Conservation (phyloP, 2,888 invertebrate genomes). For the Eretmocerus hayati region DNA sequence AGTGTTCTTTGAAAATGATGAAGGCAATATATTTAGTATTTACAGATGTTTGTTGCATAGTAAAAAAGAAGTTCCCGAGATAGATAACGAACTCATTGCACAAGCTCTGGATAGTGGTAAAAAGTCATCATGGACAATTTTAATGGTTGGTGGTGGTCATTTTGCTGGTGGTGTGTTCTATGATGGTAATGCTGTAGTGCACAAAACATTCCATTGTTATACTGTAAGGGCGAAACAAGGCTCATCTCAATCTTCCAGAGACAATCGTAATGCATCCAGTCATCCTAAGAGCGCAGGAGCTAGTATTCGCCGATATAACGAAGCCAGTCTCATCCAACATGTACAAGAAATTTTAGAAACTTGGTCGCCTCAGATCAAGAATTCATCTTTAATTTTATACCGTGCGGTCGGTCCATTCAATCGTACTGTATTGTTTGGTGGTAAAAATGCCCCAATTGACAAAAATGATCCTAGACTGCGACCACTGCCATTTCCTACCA, state of each 20-base stretch:
- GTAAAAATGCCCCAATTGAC: constrained; percentile 62
- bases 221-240: constrained; percentile 80
- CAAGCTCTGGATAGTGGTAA: constrained; percentile 40
- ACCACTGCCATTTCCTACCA: constrained; percentile 73
- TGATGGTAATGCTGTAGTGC: constrained; percentile 52
- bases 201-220: constrained; percentile 82
- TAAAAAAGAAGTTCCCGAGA: constrained; percentile 54
- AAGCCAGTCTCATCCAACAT: constrained; percentile 68
- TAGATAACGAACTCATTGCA: constrained; percentile 37
- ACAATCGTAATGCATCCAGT: constrained; percentile 54
- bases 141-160: constrained; percentile 81
- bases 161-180: constrained; percentile 69
- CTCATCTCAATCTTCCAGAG: constrained; percentile 63
- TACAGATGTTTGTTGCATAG: constrained; percentile 67
- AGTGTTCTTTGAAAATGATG: constrained; percentile 64
- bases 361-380: constrained; percentile 62
- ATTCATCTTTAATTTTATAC: constrained; percentile 67
- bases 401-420: constrained; percentile 69
- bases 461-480: constrained; percentile 58
- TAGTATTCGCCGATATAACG: constrained; percentile 71
- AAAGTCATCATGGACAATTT: constrained; percentile 61
- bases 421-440: constrained; percentile 65
- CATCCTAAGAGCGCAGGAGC: constrained; percentile 76
- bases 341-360: constrained; percentile 62
- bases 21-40: constrained; percentile 65